These are phyloP conservation scores for Bombus sibiricus DNA, from an alignment of 1,140 invertebrate species.

Conservation along the genomic window DNA sequence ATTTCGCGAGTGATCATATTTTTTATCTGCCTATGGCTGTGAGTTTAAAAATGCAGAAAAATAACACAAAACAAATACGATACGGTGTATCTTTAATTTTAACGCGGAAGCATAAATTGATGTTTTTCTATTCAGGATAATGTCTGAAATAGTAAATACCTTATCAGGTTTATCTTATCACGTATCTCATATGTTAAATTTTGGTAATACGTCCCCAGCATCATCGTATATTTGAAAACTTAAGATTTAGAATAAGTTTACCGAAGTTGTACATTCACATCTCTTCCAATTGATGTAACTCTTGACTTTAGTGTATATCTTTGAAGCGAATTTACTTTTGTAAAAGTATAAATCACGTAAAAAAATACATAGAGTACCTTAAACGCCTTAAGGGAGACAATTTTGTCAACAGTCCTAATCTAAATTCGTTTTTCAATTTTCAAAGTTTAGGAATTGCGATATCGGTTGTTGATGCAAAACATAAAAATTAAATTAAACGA, in stretches of 20 bases:
- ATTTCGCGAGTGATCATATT: constrained; percentile 52
- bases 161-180: constrained; percentile 71
- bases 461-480: background rate
- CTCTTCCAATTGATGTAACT: constrained; percentile 25
- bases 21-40: constrained; percentile 75
- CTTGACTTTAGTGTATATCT: constrained; percentile 17
- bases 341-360: background rate
- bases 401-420: background rate
- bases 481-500: background rate
- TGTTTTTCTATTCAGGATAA: background rate
- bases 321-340: constrained; percentile 19
- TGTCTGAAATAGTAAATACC: constrained; percentile 62
- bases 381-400: constrained; percentile 12
- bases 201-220: background rate
- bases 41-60: constrained; percentile 68
- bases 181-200: constrained; percentile 58
- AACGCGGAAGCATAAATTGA: constrained; percentile 23
- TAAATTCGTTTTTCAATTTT: background rate
- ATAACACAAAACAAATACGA: constrained; percentile 42
- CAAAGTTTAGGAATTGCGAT: background rate
- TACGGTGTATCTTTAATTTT: constrained; percentile 48
- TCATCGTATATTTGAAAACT: background rate
- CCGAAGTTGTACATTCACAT: background rate
- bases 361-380: background rate
- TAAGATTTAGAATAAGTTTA: background rate